Conservation (phyloP, 1,140 invertebrate genomes). For the Atopsyche davidsoni region DNA sequence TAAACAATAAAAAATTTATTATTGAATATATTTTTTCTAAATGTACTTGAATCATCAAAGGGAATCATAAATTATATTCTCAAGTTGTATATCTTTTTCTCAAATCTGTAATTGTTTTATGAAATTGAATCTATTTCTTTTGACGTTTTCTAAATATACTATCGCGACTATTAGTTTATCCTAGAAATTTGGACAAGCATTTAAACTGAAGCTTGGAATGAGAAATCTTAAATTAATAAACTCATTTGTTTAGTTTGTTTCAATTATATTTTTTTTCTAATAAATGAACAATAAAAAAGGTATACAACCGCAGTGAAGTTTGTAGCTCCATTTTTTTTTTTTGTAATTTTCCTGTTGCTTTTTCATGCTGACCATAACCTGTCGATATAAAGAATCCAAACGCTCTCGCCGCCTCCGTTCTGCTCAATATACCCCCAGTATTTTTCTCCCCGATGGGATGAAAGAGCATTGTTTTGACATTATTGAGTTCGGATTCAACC, state of each 20-base stretch:
- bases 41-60: too few species aligned
- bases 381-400: constrained; percentile 20
- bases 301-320: neutral
- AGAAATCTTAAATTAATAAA: neutral
- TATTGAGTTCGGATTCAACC: constrained; percentile 25
- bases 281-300: neutral
- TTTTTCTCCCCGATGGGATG: constrained; percentile 23
- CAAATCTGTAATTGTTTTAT: too few species aligned
- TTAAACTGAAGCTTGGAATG: neutral
- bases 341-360: constrained; percentile 11
- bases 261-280: neutral
- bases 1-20: too few species aligned
- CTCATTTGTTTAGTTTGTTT: neutral
- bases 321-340: too few species aligned
- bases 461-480: constrained; percentile 31
- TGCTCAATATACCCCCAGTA: constrained; percentile 20
- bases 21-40: too few species aligned
- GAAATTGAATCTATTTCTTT: too few species aligned
- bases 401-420: constrained; percentile 8
- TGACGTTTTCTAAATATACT: neutral
- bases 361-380: constrained; percentile 23
- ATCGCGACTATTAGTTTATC: neutral
- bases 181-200: neutral
- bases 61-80: too few species aligned
- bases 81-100: too few species aligned